phyloP scores from a whole-genome alignment of 2,113 vertebrate genomes.

The Ptilonorhynchus violaceus region DNA sequence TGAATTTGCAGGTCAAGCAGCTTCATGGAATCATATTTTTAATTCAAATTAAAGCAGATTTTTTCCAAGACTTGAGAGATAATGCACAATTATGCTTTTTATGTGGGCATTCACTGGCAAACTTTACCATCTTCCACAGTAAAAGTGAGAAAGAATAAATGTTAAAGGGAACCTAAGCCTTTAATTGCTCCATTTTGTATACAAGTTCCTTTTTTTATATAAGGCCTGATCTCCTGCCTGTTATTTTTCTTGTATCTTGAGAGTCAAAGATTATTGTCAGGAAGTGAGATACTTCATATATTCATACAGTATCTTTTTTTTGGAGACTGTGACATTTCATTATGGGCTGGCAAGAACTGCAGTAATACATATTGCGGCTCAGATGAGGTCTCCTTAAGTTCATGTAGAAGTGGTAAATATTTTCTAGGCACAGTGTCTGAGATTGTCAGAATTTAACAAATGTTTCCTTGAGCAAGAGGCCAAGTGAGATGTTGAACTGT shows the following conservation, averaged over 20 bases:
- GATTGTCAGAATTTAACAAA: conserved; percentile 1
- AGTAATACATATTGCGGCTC: neutral
- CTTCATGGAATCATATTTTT: neutral
- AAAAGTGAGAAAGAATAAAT: neutral
- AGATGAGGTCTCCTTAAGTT: neutral
- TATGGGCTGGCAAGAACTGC: neutral
- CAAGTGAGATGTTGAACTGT: neutral
- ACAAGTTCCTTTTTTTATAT: rapidly evolving
- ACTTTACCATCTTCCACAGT: neutral
- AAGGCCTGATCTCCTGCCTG: neutral
- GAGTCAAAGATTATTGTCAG: neutral
- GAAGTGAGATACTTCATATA: neutral
- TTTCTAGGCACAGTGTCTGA: neutral
- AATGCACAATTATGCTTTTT: neutral
- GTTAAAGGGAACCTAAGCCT: neutral
- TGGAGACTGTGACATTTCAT: neutral
- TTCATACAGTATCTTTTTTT: neutral
- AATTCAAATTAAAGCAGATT: neutral
- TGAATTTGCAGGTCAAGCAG: neutral
- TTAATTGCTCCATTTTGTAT: neutral
- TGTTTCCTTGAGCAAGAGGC: neutral
- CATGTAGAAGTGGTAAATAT: neutral
- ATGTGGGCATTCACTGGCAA: neutral
- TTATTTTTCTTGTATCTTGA: neutral
- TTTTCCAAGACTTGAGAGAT: neutral